A percentile compares a stretch with the other conserved stretches of the same genome.
These are phyloP conservation scores for Remorina albescens DNA, from an alignment of 2,797 vertebrate species.

Conservation along the genomic window DNA sequence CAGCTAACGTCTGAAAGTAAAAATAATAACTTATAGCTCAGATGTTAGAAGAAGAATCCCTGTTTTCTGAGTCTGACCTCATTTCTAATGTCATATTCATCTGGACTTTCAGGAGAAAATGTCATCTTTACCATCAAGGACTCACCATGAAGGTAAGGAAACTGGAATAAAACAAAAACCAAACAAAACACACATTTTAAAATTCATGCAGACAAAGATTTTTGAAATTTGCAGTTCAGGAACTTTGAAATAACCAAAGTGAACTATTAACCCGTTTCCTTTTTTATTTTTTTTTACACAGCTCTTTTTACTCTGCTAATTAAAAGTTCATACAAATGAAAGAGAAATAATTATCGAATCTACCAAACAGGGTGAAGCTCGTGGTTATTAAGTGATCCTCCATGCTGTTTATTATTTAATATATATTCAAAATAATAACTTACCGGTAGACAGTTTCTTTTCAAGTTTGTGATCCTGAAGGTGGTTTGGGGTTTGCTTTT, in stretches of 20 bases:
- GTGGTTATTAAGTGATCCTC: too few relatives aligned
- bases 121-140: background rate
- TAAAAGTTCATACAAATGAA: background rate
- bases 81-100: background rate
- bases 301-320: background rate
- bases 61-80: background rate
- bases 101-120: background rate
- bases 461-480: constrained; percentile 49
- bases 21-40: background rate
- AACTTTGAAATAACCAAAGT: constrained; percentile 14
- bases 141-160: background rate
- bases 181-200: background rate
- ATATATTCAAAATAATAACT: constrained; percentile 15
- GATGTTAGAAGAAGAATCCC: background rate
- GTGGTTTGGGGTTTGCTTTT: background rate
- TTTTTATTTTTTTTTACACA: too few relatives aligned
- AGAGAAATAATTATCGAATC: background rate
- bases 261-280: background rate
- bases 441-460: constrained; percentile 42
- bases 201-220: background rate
- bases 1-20: background rate
- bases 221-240: background rate
- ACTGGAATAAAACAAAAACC: too few relatives aligned
- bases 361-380: too few relatives aligned
- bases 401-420: background rate